Percentiles rank a stretch among this genome's conserved stretches.
phyloP scores from a whole-genome alignment of 2,113 vertebrate genomes.

The Oncorhynchus nerka region DNA sequence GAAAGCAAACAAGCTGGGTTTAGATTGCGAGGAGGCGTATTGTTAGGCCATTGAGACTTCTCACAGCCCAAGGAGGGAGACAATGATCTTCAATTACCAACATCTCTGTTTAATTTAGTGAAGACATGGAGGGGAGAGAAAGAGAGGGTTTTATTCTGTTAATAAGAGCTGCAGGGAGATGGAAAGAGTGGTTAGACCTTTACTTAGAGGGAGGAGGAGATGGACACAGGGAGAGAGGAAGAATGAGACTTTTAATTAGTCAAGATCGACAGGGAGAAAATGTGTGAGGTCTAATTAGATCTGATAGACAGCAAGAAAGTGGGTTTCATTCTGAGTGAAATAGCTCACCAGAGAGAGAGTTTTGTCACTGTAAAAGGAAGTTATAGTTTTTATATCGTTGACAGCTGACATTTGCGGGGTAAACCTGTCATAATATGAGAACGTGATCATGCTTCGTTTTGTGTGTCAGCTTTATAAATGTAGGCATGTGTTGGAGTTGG shows the following conservation, averaged over 20 bases:
- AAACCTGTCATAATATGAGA: neutral
- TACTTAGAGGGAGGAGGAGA: constrained; percentile 53
- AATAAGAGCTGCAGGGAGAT: constrained; percentile 25
- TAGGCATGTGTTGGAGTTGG: neutral
- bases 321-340: constrained; percentile 56
- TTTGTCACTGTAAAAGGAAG: neutral
- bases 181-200: constrained; percentile 55
- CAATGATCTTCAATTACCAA: constrained; percentile 62
- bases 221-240: constrained; percentile 56
- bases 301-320: constrained; percentile 48
- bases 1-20: constrained; percentile 46
- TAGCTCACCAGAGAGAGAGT: constrained; percentile 47
- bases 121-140: constrained; percentile 38
- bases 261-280: constrained; percentile 63
- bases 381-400: neutral
- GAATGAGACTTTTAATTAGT: constrained; percentile 75
- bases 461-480: neutral
- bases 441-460: neutral
- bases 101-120: constrained; percentile 60
- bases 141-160: constrained; percentile 53
- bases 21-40: constrained; percentile 38
- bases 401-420: neutral
- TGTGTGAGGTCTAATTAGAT: constrained; percentile 73
- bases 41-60: constrained; percentile 36
- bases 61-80: constrained; percentile 38